Evolutionary conservation across 2,888 invertebrate species (phyloP).

Genomic region (Thyatira batis): DNA sequence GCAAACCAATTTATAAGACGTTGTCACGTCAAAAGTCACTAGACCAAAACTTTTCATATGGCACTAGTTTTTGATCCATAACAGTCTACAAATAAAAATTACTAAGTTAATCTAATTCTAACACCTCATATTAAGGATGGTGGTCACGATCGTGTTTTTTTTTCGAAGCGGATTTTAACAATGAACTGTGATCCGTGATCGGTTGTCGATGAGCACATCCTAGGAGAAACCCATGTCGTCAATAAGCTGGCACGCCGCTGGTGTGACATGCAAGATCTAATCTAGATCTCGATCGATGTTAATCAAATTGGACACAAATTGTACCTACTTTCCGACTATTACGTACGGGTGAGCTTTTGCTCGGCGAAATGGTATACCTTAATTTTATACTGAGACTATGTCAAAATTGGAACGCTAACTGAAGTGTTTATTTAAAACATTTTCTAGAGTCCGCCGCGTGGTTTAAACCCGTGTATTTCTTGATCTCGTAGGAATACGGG

Average conservation of each 20-base stretch:
- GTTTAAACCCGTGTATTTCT: too few species aligned
- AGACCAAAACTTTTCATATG: too few species aligned
- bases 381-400: too few species aligned
- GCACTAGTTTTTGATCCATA: too few species aligned
- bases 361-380: too few species aligned
- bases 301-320: background rate
- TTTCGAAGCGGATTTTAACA: conserved; percentile 8
- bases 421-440: too few species aligned
- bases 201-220: conserved; percentile 12
- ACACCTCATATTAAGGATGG: background rate
- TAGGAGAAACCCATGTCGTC: conserved; percentile 46
- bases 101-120: background rate
- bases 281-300: conserved; percentile 23
- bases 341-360: background rate
- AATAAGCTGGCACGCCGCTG: conserved; percentile 14
- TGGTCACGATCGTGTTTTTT: background rate
- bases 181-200: conserved; percentile 17
- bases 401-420: too few species aligned
- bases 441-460: too few species aligned
- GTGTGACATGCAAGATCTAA: conserved; percentile 38
- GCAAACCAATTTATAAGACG: too few species aligned
- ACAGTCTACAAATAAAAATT: too few species aligned
- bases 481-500: too few species aligned
- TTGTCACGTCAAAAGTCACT: too few species aligned
- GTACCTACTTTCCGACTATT: background rate